These are phyloP conservation scores for Zaprionus gabonicus DNA, from an alignment of 1,140 invertebrate species.

Conservation along the genomic window DNA sequence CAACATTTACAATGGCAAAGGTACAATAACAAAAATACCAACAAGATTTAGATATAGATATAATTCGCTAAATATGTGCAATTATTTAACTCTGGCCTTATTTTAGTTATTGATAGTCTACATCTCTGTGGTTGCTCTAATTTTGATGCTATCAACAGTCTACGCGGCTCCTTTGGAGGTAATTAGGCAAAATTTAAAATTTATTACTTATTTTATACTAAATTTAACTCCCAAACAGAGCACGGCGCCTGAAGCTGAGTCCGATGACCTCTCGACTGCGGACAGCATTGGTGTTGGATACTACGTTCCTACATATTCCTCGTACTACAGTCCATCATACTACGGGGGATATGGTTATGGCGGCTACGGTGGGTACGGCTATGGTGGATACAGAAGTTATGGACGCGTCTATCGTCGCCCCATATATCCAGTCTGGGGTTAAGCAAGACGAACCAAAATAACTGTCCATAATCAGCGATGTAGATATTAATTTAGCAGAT, in stretches of 20 bases:
- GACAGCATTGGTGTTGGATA: conserved; percentile 59
- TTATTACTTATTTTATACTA: neutral
- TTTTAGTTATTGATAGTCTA: conserved; percentile 29
- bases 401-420: conserved; percentile 56
- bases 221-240: conserved; percentile 3
- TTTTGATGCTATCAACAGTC: conserved; percentile 11
- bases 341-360: conserved; percentile 61
- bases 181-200: neutral
- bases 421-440: conserved; percentile 67
- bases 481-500: conserved; percentile 4
- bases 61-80: conserved; percentile 19
- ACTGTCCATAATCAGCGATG: neutral
- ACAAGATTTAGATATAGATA: conserved; percentile 3
- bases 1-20: conserved; percentile 61
- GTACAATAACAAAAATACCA: conserved; percentile 29
- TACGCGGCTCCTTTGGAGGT: conserved; percentile 31
- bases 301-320: conserved; percentile 47
- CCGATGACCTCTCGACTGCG: conserved; percentile 50
- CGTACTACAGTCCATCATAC: conserved; percentile 50
- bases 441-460: neutral
- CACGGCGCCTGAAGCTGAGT: conserved; percentile 1
- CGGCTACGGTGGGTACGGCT: conserved; percentile 49
- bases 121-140: conserved; percentile 19
- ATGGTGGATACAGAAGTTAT: conserved; percentile 49
- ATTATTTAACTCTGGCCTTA: conserved; percentile 33